These are phyloP conservation scores for Linhomoeus sp. DNA, from an alignment of 2,888 invertebrate species.

Conservation along the genomic window DNA sequence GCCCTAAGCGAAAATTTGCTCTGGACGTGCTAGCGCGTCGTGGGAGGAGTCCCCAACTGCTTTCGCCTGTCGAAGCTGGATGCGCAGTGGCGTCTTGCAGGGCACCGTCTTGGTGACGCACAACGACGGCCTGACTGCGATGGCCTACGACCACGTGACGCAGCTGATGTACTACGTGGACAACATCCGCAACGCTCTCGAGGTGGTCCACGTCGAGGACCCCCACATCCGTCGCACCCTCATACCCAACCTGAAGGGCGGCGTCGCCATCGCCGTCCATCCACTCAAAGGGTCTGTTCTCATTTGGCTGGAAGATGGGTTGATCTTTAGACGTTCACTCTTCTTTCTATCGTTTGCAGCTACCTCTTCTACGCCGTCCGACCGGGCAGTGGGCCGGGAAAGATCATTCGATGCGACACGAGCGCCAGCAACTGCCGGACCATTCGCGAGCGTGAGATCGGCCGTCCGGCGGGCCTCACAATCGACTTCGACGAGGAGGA, in stretches of 20 bases:
- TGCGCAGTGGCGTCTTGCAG: conserved; percentile 13
- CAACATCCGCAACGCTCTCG: conserved; percentile 73
- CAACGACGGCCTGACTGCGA: conserved; percentile 85
- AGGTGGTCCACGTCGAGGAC: conserved; percentile 68
- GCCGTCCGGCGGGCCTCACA: conserved; percentile 10
- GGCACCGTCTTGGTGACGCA: conserved; percentile 83
- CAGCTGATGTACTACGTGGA: conserved; percentile 89
- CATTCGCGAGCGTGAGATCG: conserved; percentile 46
- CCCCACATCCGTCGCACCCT: conserved; percentile 43
- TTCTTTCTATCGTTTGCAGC: neutral
- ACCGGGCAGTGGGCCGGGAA: conserved; percentile 51
- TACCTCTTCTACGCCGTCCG: neutral
- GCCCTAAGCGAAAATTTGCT: too few species aligned
- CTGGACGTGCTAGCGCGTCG: too few species aligned
- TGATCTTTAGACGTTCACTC: too few species aligned
- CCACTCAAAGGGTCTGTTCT: conserved; percentile 50
- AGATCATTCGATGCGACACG: conserved; percentile 72
- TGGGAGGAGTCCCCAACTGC: too few species aligned
- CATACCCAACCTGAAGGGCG: conserved; percentile 43
- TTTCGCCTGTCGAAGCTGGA: conserved; percentile 15
- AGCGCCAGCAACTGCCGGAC: conserved; percentile 70
- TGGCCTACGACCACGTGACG: conserved; percentile 85
- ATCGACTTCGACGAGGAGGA: conserved; percentile 29
- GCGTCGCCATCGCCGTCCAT: conserved; percentile 85
- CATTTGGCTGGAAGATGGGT: too few species aligned